Evolutionary conservation across 2,888 invertebrate genomes (phyloP).

Genomic region (Dasysyrphus albostriatus): DNA sequence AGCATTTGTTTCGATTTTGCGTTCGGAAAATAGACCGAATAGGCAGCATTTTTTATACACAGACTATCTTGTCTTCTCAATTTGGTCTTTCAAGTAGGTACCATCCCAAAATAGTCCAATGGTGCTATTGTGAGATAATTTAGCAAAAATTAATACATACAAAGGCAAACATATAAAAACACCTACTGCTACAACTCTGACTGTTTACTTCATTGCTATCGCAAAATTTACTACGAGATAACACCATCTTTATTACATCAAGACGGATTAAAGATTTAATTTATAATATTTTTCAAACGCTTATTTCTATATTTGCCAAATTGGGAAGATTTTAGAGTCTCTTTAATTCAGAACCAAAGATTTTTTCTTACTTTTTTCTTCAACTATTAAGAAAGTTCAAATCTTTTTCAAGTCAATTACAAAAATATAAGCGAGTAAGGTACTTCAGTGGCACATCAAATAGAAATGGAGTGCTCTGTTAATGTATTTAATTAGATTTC

Average conservation of each 20-base stretch:
- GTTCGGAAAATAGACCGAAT: slow-evolving; percentile 38
- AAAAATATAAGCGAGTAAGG: no score
- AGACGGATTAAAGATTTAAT: neutral
- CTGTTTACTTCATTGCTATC: neutral
- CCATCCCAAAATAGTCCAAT: slow-evolving; percentile 4
- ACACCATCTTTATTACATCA: neutral
- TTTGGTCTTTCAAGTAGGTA: neutral
- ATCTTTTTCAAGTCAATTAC: no score
- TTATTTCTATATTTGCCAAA: no score
- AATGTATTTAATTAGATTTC: no score
- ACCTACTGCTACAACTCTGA: no score
- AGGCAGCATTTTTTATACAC: neutral
- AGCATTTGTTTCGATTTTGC: slow-evolving; percentile 17
- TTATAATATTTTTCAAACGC: neutral
- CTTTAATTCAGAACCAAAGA: no score
- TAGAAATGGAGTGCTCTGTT: no score
- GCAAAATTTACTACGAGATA: neutral
- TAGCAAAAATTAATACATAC: neutral
- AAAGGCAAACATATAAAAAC: neutral
- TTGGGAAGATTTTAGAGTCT: no score
- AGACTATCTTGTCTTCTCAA: neutral
- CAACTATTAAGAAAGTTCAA: no score
- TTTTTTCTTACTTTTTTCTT: no score
- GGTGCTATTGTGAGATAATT: neutral
- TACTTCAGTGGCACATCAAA: no score